Conservation (phyloP, 37 sponge, comb jelly and placozoan species). For the Sycon ciliatum region DNA sequence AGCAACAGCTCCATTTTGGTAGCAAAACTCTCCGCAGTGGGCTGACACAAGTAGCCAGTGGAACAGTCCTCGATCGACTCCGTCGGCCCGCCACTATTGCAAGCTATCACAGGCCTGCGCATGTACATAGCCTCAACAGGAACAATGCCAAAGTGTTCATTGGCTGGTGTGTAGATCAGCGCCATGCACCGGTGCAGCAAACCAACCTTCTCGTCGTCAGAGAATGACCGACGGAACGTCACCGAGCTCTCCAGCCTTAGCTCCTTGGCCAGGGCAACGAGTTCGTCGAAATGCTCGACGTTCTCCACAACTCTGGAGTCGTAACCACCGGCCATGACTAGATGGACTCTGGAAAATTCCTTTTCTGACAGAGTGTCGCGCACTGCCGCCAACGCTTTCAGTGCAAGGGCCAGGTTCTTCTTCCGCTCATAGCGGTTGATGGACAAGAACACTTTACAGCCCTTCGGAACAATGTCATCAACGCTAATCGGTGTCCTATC, state of each 20-base stretch:
- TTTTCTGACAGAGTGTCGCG: background rate
- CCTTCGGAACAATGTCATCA: constrained; percentile 27
- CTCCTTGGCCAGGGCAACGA: constrained; percentile 33
- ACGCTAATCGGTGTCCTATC: constrained; percentile 23
- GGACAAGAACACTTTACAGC: constrained; percentile 56
- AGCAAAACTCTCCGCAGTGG: constrained; percentile 56
- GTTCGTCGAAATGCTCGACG: constrained; percentile 72
- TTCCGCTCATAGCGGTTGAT: constrained; percentile 94
- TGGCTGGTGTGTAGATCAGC: constrained; percentile 86
- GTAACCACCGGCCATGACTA: constrained; percentile 92
- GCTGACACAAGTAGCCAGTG: constrained; percentile 80
- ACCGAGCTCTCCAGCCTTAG: constrained; percentile 48
- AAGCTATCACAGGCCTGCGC: constrained; percentile 82
- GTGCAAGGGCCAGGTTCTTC: constrained; percentile 80
- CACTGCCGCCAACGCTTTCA: constrained; percentile 50
- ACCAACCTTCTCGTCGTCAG: constrained; percentile 52
- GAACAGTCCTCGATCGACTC: constrained; percentile 73
- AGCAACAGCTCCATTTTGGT: constrained; percentile 52
- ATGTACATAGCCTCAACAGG: constrained; percentile 97
- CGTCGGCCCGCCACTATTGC: constrained; percentile 89
- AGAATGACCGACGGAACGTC: constrained; percentile 76
- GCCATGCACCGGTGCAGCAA: constrained; percentile 56
- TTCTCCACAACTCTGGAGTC: constrained; percentile 88
- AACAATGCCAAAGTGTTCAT: constrained; percentile 97
- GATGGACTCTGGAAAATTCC: constrained; percentile 41